Evolutionary conservation across 2,113 vertebrate genomes (phyloP).

Genomic region (Myotis davidii): DNA sequence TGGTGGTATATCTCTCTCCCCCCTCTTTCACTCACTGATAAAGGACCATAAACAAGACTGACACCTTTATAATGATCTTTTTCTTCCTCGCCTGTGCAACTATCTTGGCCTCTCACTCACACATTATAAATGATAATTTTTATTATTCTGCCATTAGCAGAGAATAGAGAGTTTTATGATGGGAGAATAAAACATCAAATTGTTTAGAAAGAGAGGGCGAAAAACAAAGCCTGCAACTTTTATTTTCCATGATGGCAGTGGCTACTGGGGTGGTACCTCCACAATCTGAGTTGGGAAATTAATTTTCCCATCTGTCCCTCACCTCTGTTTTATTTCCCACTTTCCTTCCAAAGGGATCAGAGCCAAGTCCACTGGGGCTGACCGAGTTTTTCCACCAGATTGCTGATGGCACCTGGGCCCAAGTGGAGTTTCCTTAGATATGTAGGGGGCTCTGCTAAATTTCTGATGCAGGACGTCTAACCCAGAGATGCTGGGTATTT

Average conservation of each 20-base stretch:
- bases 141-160: slow-evolving; percentile 85
- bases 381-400: background rate
- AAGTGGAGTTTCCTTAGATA: accelerated
- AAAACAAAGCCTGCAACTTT: slow-evolving; percentile 71
- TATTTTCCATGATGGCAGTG: slow-evolving; percentile 64
- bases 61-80: slow-evolving; percentile 87
- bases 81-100: slow-evolving; percentile 74
- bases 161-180: slow-evolving; percentile 83
- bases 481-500: accelerated
- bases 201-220: slow-evolving; percentile 68
- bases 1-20: slow-evolving; percentile 76
- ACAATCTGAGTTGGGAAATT: background rate
- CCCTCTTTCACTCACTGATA: slow-evolving; percentile 60
- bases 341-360: background rate
- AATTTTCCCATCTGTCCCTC: background rate
- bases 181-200: slow-evolving; percentile 79
- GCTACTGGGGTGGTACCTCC: slow-evolving; percentile 65
- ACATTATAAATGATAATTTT: slow-evolving; percentile 78
- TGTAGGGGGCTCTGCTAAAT: background rate
- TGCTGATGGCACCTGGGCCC: background rate
- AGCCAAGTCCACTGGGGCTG: background rate
- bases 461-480: background rate
- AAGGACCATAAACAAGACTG: slow-evolving; percentile 84
- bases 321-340: background rate
- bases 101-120: slow-evolving; percentile 70